Conservation (phyloP, 2,797 vertebrate genomes). For the Harpagifer antarcticus region DNA sequence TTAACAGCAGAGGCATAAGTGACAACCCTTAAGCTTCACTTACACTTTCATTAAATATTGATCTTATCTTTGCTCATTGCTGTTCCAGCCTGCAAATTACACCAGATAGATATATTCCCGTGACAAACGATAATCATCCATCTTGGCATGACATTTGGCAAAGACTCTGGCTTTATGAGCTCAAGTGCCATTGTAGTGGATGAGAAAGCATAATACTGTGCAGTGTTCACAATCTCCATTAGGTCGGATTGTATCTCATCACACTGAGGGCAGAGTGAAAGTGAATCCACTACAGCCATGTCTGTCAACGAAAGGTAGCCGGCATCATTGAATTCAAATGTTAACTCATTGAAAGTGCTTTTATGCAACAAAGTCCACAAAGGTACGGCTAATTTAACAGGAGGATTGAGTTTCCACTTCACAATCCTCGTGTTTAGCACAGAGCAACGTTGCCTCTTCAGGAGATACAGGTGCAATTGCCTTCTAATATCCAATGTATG, state of each 20-base stretch:
- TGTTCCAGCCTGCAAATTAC: constrained; percentile 78
- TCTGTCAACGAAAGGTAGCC: constrained; percentile 43
- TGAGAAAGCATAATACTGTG: constrained; percentile 78
- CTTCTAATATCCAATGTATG: background rate
- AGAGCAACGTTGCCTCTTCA: background rate
- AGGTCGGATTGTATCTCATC: constrained; percentile 72
- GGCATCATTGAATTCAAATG: constrained; percentile 46
- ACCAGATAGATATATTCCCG: constrained; percentile 79
- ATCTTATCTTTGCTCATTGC: constrained; percentile 76
- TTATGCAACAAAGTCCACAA: constrained; percentile 8
- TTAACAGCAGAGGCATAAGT: constrained; percentile 74
- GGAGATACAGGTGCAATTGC: background rate
- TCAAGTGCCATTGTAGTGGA: constrained; percentile 72
- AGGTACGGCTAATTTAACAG: background rate
- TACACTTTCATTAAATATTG: constrained; percentile 84
- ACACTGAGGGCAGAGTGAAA: constrained; percentile 57
- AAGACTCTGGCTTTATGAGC: constrained; percentile 81
- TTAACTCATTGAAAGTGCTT: constrained; percentile 20
- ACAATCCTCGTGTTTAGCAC: background rate
- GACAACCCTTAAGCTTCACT: constrained; percentile 83
- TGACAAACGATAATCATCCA: constrained; percentile 81
- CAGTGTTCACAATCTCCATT: constrained; percentile 69
- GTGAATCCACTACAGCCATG: constrained; percentile 67
- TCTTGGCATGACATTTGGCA: constrained; percentile 77
- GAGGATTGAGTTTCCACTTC: background rate